A percentile compares a stretch with the other conserved stretches of the same genome.
These are phyloP conservation scores for Rhinopomastus cyanomelas DNA, from an alignment of 2,113 vertebrate genomes.

Conservation along the genomic window DNA sequence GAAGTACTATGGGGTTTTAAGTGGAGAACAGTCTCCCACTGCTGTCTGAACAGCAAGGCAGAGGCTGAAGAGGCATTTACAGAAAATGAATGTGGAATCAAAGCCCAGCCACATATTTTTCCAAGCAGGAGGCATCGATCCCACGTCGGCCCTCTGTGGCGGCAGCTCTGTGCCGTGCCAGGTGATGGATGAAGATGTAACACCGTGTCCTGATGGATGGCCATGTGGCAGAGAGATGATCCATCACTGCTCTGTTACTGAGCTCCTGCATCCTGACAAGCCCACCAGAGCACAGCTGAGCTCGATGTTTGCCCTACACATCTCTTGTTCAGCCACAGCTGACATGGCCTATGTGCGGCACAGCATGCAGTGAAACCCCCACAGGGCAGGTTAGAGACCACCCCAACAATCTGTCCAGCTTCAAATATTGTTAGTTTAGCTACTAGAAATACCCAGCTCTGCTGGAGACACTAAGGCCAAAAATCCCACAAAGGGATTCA, in stretches of 20 bases:
- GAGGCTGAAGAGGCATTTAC: conserved; percentile 12
- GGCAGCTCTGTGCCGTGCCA: background rate
- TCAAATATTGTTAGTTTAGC: background rate
- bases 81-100: conserved; percentile 49
- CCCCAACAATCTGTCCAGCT: background rate
- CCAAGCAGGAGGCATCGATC: conserved; percentile 26
- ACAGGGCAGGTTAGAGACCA: background rate
- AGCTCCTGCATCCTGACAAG: background rate
- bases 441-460: background rate
- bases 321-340: background rate
- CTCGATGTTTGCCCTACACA: background rate
- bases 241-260: background rate
- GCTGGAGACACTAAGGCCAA: background rate
- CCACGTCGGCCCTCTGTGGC: background rate
- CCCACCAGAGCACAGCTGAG: background rate
- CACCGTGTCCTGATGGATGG: background rate
- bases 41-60: background rate
- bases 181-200: background rate
- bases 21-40: background rate
- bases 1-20: background rate
- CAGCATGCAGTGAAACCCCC: background rate
- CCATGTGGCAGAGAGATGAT: background rate
- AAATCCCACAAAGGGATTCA: background rate
- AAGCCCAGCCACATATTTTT: conserved; percentile 19
- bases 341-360: background rate